These are phyloP conservation scores for Papilio aristodemus DNA, from an alignment of 1,140 invertebrate species.

Conservation along the genomic window DNA sequence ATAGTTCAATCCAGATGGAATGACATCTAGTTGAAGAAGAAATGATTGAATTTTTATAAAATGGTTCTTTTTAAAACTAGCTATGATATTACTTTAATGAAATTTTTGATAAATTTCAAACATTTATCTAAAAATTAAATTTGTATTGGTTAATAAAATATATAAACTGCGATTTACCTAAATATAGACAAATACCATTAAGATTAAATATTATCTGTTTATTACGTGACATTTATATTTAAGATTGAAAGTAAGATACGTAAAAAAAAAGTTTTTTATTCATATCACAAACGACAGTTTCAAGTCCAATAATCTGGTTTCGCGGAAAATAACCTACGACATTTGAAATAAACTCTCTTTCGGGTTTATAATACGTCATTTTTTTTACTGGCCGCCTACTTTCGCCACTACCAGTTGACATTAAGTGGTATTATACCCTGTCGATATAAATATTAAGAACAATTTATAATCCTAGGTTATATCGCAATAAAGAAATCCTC, in stretches of 20 bases:
- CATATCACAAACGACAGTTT: neutral
- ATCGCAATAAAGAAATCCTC: neutral
- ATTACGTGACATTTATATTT: constrained; percentile 2
- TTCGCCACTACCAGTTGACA: neutral
- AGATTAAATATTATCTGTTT: neutral
- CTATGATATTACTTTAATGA: too few species aligned
- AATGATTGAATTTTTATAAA: too few species aligned
- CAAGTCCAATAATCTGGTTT: neutral
- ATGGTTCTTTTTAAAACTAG: too few species aligned
- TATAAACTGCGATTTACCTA: too few species aligned
- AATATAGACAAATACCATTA: neutral
- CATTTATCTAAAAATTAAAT: too few species aligned
- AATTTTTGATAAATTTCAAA: too few species aligned
- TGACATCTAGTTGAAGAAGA: too few species aligned
- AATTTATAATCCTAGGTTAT: neutral
- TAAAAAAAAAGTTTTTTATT: neutral
- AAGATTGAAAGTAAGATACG: neutral
- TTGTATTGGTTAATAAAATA: too few species aligned
- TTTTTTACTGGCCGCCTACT: neutral
- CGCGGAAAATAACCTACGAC: constrained; percentile 10
- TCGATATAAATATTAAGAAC: neutral
- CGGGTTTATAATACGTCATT: neutral
- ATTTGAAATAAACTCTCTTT: constrained; percentile 1
- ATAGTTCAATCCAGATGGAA: too few species aligned
- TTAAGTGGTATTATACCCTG: neutral